Base-by-base conservation (phyloP, 1,140 invertebrate genomes). In the Plectus sambesii region DNA sequence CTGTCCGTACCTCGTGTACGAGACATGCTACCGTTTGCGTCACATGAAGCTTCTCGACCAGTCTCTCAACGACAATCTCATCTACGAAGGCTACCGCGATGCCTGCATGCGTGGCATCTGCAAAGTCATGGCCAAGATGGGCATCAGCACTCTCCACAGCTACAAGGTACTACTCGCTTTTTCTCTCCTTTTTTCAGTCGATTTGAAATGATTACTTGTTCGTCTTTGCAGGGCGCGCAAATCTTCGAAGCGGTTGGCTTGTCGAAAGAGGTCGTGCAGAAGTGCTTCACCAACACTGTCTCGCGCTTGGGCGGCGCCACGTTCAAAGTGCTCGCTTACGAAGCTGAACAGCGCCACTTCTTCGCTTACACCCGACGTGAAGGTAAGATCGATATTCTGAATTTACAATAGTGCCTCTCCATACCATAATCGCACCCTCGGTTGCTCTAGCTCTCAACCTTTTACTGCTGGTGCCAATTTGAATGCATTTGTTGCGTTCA, bases 181-280 rank as follows among this genome's bases (percentile, higher is more conserved):
- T n/a, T n/a, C n/a, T 15, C 12, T 47, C 20, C 9, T 47, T 47
- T 40, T 17, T 40, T 25, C 8, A 17, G 12, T 40, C 30, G n/a
- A n/a, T n/a, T n/a, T n/a, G n/a, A n/a, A n/a, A n/a, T n/a, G n/a
- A n/a, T n/a, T n/a, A n/a, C n/a, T 8, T 17, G 8, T n/a, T n/a
- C n/a, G n/a, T 26, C 15, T 35, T 59, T 61, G 2, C 51, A 72
- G 69, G 85, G 87, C 55, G 92, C 92, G 3, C 90, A 96, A 73
- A 96, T 96, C 55, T 97, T 97, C 70, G 92, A 97, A 74, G 88
- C 88, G 12, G 87, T 97, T 15, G 92, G 90, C 6, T 70, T 96
- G 9, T 80, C 81, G 38, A 77, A 82, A 51, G 85, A 93, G 68
- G 83, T 96, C 0, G 80, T 96, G 42, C 80, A 92, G 39, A 85